These are phyloP conservation scores for Leucoraja ocellata DNA, from an alignment of 2,797 vertebrate species.

Conservation along the genomic window DNA sequence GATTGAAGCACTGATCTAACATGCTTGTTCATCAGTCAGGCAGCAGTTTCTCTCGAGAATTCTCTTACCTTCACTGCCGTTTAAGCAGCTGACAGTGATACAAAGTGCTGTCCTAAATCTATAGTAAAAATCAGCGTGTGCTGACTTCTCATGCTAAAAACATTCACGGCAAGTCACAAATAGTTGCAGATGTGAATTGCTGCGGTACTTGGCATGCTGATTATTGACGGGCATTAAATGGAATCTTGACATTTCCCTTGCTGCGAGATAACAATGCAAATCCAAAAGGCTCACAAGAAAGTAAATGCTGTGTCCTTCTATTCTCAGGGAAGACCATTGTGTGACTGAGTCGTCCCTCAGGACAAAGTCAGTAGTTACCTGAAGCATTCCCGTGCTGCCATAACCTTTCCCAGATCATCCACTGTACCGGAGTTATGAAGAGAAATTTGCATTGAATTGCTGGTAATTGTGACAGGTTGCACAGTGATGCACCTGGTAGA, in stretches of 20 bases:
- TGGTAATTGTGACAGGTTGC: too few relatives aligned
- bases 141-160: background rate
- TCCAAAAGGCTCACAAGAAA: background rate
- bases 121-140: slow-evolving; percentile 20
- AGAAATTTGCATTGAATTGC: background rate
- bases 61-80: slow-evolving; percentile 13
- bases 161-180: background rate
- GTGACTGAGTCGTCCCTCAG: background rate
- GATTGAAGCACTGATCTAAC: slow-evolving; percentile 3
- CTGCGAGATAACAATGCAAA: background rate
- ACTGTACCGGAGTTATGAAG: background rate
- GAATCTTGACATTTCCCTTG: background rate
- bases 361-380: background rate
- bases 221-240: background rate
- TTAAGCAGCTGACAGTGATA: slow-evolving; percentile 13
- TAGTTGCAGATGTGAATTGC: background rate
- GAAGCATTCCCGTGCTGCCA: background rate
- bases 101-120: background rate
- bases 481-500: too few relatives aligned
- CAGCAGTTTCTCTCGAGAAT: background rate
- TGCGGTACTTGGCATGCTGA: background rate
- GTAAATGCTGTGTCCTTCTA: background rate
- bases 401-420: background rate
- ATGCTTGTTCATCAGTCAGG: background rate
- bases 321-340: too few relatives aligned